Conservation (phyloP, 2,797 vertebrate genomes). For the Acrossocheilus fasciatus region DNA sequence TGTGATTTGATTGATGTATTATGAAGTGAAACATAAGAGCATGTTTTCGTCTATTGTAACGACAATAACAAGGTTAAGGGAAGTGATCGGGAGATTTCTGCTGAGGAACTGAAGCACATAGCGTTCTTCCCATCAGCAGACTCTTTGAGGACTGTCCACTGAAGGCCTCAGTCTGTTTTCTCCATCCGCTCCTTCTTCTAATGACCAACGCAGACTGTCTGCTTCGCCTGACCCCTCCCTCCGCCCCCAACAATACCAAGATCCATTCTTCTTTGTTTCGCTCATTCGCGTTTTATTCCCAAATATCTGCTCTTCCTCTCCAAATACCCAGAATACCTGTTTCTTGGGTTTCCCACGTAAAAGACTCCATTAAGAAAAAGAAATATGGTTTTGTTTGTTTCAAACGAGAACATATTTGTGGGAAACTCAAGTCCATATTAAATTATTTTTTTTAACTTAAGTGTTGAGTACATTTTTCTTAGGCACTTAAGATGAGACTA, state of each 20-base stretch:
- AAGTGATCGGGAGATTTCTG: constrained; percentile 28
- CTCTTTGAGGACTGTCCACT: constrained; percentile 64
- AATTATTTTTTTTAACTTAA: too few species aligned
- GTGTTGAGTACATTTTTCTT: background rate
- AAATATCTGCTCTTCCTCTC: constrained; percentile 68
- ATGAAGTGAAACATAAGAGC: constrained; percentile 18
- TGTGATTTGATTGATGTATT: constrained; percentile 23
- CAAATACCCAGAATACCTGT: constrained; percentile 75
- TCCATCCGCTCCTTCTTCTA: constrained; percentile 67
- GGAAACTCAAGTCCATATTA: background rate
- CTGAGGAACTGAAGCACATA: constrained; percentile 46
- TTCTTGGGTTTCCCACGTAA: background rate
- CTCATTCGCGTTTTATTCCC: constrained; percentile 62
- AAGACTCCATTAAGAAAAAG: constrained; percentile 11
- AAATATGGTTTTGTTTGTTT: constrained; percentile 15
- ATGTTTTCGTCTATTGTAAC: constrained; percentile 16
- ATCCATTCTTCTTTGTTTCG: constrained; percentile 72
- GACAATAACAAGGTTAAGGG: background rate
- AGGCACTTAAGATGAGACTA: background rate
- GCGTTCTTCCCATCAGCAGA: constrained; percentile 53
- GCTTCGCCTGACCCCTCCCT: constrained; percentile 57
- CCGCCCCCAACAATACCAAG: constrained; percentile 58
- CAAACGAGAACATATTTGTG: background rate
- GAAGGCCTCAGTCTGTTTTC: constrained; percentile 71
- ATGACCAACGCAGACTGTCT: constrained; percentile 78